Percentiles rank a stretch among this genome's conserved stretches.
Conservation (phyloP, 2,113 vertebrate species). For the Scomber japonicus region DNA sequence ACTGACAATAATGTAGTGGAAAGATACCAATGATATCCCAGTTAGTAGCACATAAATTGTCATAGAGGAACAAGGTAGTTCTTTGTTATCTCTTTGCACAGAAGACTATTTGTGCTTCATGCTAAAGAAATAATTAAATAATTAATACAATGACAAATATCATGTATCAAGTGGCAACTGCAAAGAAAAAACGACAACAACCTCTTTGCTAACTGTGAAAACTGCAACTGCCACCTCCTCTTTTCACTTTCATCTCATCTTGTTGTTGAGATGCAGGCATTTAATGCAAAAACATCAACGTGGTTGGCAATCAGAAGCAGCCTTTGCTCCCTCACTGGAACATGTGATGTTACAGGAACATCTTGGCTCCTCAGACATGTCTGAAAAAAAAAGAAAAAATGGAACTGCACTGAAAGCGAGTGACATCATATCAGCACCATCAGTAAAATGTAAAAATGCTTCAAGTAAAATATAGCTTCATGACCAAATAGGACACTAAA, state of each 20-base stretch:
- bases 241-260: constrained; percentile 16
- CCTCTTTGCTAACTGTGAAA: background rate
- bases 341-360: background rate
- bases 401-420: background rate
- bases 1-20: background rate
- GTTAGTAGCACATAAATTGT: background rate
- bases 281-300: constrained; percentile 32
- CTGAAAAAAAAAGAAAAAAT: background rate
- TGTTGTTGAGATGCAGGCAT: constrained; percentile 22
- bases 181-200: background rate
- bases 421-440: background rate
- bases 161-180: background rate
- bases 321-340: background rate
- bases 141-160: background rate
- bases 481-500: constrained; percentile 1
- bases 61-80: constrained; percentile 24
- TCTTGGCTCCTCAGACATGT: background rate
- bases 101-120: constrained; percentile 22
- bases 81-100: background rate
- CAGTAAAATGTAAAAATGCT: background rate
- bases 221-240: constrained; percentile 1
- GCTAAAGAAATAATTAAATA: background rate
- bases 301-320: constrained; percentile 11
- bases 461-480: background rate
- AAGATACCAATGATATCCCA: background rate